These are phyloP conservation scores for Centropyge bicolor DNA, from an alignment of 2,797 vertebrate genomes.

Conservation along the genomic window DNA sequence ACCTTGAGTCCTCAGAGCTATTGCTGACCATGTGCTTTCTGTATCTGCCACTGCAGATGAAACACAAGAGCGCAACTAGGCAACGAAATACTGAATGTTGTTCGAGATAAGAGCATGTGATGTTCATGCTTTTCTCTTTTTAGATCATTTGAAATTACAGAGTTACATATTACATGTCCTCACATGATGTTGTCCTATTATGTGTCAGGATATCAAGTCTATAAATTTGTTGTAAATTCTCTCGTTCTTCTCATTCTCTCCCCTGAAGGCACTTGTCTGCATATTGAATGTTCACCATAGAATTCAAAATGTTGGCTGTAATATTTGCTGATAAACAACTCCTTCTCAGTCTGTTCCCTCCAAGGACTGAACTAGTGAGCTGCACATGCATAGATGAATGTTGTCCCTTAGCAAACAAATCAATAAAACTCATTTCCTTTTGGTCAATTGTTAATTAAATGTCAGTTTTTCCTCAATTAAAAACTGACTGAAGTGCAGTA, in stretches of 20 bases:
- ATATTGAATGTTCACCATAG: constrained; percentile 34
- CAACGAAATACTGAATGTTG: neutral
- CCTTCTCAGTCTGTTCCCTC: constrained; percentile 54
- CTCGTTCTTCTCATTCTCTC: constrained; percentile 19
- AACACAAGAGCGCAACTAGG: neutral
- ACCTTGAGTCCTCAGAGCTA: constrained; percentile 23
- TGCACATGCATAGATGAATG: constrained; percentile 62
- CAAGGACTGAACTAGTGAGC: constrained; percentile 51
- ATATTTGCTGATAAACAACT: constrained; percentile 73
- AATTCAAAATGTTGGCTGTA: constrained; percentile 53
- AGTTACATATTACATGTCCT: neutral
- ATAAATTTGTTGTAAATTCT: constrained; percentile 19
- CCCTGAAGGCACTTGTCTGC: constrained; percentile 23
- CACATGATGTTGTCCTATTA: neutral
- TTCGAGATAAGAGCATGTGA: neutral
- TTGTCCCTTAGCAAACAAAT: constrained; percentile 82
- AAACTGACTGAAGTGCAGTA: constrained; percentile 76
- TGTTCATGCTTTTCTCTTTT: neutral
- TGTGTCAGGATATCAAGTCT: constrained; percentile 1
- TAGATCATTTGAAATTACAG: neutral
- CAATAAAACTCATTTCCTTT: constrained; percentile 86
- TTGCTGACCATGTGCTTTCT: constrained; percentile 40
- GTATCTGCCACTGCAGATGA: constrained; percentile 19
- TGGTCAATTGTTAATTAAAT: constrained; percentile 87
- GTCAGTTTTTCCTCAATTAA: constrained; percentile 81